Evolutionary conservation across 2,888 invertebrate genomes (phyloP).

Genomic region (Endotricha flammealis): DNA sequence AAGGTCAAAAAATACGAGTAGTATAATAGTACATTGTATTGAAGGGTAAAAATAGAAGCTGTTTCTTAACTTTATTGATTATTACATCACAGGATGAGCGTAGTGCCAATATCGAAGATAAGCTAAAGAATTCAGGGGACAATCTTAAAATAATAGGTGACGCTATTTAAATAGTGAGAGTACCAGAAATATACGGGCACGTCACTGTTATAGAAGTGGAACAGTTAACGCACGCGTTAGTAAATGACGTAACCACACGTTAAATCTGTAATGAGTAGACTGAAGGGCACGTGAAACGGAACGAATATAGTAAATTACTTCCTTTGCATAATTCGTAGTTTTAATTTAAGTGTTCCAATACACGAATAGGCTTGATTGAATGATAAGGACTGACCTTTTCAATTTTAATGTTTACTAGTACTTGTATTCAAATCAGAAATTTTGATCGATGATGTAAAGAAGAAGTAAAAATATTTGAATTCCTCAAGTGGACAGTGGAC

Average conservation of each 20-base stretch:
- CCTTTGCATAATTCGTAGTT: no score
- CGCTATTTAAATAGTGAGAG: conserved; percentile 58
- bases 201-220: conserved; percentile 52
- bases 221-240: conserved; percentile 42
- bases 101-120: conserved; percentile 32
- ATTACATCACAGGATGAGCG: conserved; percentile 34
- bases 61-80: conserved; percentile 1
- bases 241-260: conserved; percentile 39
- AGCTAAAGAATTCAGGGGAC: conserved; percentile 51
- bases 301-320: background rate
- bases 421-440: no score
- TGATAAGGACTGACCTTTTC: no score
- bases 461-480: no score
- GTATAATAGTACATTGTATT: conserved; percentile 7
- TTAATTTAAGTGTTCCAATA: no score
- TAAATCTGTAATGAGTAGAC: conserved; percentile 22
- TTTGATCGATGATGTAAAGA: no score
- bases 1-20: conserved; percentile 11
- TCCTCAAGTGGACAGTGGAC: no score
- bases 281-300: conserved; percentile 17
- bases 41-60: conserved; percentile 3
- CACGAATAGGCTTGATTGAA: no score
- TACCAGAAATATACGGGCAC: conserved; percentile 59
- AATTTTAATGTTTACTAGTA: no score
- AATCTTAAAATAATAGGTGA: conserved; percentile 63